Percentiles rank a stretch among this genome's conserved stretches.
phyloP scores from a whole-genome alignment of 2,797 vertebrate species.

The Pogoniulus pusillus region DNA sequence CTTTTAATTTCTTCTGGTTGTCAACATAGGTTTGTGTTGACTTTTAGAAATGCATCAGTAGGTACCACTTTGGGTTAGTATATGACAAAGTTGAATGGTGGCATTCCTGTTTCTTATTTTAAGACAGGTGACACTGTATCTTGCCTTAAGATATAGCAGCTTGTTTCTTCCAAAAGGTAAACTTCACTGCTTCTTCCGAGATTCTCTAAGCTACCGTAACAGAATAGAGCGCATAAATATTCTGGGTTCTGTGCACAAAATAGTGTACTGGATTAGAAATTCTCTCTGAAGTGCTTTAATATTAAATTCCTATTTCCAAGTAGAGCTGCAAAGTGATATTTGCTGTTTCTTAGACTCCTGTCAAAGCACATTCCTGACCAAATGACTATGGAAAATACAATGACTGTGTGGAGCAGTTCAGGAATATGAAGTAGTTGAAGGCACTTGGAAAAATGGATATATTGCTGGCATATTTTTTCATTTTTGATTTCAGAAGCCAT shows the following conservation, averaged over 20 bases:
- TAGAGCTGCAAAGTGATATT: not conserved
- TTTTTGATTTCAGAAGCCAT: not conserved
- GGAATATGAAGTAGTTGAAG: not conserved
- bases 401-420: not conserved
- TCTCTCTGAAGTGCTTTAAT: not conserved
- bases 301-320: not conserved
- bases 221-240: not conserved
- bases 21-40: not conserved
- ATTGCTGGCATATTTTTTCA: not conserved
- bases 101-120: not conserved
- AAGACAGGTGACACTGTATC: not conserved
- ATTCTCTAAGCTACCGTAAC: not conserved
- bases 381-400: not conserved
- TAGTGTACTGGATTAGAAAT: not conserved
- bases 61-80: no score
- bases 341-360: not conserved
- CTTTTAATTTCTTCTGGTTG: not conserved
- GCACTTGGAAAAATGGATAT: not conserved
- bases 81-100: not conserved
- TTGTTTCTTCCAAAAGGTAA: not conserved
- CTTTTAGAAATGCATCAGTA: not conserved
- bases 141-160: not conserved
- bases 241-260: not conserved
- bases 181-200: not conserved
- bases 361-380: not conserved